phyloP scores from a whole-genome alignment of 2,113 vertebrate genomes.

The Spea multiplicata region DNA sequence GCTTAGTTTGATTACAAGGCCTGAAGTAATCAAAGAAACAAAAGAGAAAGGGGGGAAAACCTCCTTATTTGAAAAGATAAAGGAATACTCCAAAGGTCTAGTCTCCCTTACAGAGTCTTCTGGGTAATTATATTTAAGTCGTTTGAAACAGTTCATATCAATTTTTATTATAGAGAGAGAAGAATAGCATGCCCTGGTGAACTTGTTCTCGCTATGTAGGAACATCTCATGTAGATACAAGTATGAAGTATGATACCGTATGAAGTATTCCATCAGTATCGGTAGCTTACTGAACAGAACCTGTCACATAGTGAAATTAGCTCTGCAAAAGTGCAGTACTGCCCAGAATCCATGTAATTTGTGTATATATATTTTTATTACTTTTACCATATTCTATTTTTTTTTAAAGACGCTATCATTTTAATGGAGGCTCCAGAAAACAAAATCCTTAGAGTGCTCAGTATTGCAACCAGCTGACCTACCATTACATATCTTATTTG shows the following conservation, averaged over 20 bases:
- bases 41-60: constrained; percentile 55
- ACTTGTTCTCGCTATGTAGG: constrained; percentile 65
- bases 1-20: constrained; percentile 88
- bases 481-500: constrained; percentile 55
- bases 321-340: constrained; percentile 51
- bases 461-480: constrained; percentile 58
- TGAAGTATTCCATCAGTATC: constrained; percentile 61
- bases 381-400: constrained; percentile 52
- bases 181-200: constrained; percentile 65
- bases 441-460: constrained; percentile 49
- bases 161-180: constrained; percentile 62
- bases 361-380: constrained; percentile 45
- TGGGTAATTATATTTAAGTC: constrained; percentile 66
- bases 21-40: constrained; percentile 82
- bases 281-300: constrained; percentile 59
- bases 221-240: constrained; percentile 61
- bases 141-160: constrained; percentile 66
- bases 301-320: constrained; percentile 64
- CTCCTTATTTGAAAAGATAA: constrained; percentile 66
- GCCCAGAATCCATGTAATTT: constrained; percentile 53
- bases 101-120: constrained; percentile 53
- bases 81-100: constrained; percentile 55
- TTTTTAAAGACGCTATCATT: constrained; percentile 52
- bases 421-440: constrained; percentile 32
- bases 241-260: constrained; percentile 62